phyloP scores from a whole-genome alignment of 2,113 vertebrate genomes.

The Eidolon helvum region DNA sequence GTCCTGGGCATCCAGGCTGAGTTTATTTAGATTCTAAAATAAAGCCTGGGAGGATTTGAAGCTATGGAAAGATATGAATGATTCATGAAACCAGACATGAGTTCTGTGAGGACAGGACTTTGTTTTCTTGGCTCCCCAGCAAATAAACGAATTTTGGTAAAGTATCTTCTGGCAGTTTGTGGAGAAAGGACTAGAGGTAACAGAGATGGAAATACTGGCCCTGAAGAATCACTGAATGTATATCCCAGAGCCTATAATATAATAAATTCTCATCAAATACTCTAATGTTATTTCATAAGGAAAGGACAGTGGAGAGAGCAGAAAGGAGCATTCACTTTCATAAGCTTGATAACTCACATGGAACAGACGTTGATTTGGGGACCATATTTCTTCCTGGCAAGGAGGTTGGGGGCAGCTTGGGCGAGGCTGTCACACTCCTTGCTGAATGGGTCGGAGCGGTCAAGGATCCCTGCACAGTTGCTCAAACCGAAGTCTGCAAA shows the following conservation, averaged over 20 bases:
- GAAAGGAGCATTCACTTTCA: neutral
- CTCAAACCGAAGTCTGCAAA: conserved; percentile 97
- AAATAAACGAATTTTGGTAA: neutral
- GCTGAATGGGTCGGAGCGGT: conserved; percentile 97
- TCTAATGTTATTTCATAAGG: neutral
- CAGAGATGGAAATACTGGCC: neutral
- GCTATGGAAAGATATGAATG: neutral
- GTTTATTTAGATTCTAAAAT: accelerated
- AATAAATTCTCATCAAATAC: neutral
- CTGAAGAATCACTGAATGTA: accelerated
- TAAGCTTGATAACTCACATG: conserved; percentile 89
- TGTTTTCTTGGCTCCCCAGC: neutral
- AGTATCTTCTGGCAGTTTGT: neutral
- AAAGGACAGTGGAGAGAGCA: neutral
- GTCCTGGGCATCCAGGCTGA: accelerated
- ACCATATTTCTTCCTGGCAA: conserved; percentile 97
- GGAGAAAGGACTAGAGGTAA: neutral
- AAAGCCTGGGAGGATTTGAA: no score
- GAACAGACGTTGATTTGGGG: conserved; percentile 99
- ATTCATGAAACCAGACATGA: accelerated
- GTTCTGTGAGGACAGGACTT: no score
- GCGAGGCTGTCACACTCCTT: conserved; percentile 98
- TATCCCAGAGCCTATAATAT: neutral
- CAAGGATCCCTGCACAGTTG: conserved; percentile 96
- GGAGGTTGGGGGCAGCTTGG: conserved; percentile 96